Base-by-base conservation (phyloP, 2,113 vertebrate species). In the Sciurus niger region DNA sequence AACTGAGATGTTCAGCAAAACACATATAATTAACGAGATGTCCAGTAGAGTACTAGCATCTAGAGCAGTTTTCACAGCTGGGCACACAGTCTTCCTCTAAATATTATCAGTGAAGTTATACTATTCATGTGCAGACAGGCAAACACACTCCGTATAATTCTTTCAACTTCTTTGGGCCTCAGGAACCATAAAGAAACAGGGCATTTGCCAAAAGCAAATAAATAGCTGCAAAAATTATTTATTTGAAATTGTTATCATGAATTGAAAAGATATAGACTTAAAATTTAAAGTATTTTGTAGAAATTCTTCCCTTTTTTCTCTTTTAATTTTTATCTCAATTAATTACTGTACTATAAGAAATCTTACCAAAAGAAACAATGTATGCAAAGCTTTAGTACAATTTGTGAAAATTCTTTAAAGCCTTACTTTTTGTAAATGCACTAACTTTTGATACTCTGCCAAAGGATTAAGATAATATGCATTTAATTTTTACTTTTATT, bases 351-450 rank as follows among this genome's bases (percentile, higher is more conserved):
- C 72, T 86, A 74, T 46, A 34, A 93, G 37, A 94, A 85, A 80
- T 63, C 9, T 88, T 40, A 90, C 53, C 24, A 95, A 87, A 93
- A 24, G n/a, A 93, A 95, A 90, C 78, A 88, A 96, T 63, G 72
- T 32, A 89, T 5, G 30, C 18, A 90, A 84, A 83, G 40, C 12
- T 86, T 0, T 89, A 55, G 20, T 13, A 48, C 43, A 68, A 78
- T 89, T 89, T 86, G 16, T 40, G 6, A 16, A 84, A 96, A 28
- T 84, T 94, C 37, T 94, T 79, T 90, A 37, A 86, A 77, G 37
- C 1, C n/a, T 85, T 72, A 85, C 1, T 22, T 65, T 83, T 53
- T n/a, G 28, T 40, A 76, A 94, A 73, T 32, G 34, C 10, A 73
- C 46, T 74, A 93, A 93, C 11, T 87, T 85, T 85, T 93, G 79